phyloP scores from a whole-genome alignment of 2,797 vertebrate genomes.

The Vireo griseus region DNA sequence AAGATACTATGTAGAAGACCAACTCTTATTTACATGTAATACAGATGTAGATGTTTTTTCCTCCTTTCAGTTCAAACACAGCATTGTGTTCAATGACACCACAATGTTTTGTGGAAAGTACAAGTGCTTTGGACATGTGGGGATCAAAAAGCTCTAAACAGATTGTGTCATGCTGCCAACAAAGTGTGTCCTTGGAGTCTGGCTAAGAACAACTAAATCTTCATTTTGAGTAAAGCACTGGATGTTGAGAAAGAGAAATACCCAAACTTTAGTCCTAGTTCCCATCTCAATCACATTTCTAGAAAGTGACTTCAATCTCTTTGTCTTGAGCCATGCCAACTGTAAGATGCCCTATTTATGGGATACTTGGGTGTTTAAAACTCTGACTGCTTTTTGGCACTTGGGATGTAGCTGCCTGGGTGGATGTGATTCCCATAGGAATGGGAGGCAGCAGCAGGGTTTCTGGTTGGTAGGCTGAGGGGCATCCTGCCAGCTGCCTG shows the following conservation, averaged over 20 bases:
- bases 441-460: background rate
- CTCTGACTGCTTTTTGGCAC: background rate
- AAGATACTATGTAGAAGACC: background rate
- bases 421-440: background rate
- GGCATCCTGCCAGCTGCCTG: background rate
- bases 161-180: background rate
- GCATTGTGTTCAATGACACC: constrained; percentile 1
- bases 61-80: constrained; percentile 2
- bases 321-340: background rate
- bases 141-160: constrained; percentile 40
- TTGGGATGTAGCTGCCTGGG: background rate
- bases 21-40: background rate
- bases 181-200: constrained; percentile 27
- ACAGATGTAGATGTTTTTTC: background rate
- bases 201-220: constrained; percentile 20
- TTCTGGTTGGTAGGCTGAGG: background rate
- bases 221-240: background rate
- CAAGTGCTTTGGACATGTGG: constrained; percentile 25
- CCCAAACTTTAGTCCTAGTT: background rate
- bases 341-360: background rate
- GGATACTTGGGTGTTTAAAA: background rate
- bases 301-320: background rate
- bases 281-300: background rate
- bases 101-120: constrained; percentile 39
- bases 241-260: background rate